Evolutionary conservation across 2,888 invertebrate genomes (phyloP), one percentile per base, ranked within the genome.

Genomic region (Entomobrya proxima): DNA sequence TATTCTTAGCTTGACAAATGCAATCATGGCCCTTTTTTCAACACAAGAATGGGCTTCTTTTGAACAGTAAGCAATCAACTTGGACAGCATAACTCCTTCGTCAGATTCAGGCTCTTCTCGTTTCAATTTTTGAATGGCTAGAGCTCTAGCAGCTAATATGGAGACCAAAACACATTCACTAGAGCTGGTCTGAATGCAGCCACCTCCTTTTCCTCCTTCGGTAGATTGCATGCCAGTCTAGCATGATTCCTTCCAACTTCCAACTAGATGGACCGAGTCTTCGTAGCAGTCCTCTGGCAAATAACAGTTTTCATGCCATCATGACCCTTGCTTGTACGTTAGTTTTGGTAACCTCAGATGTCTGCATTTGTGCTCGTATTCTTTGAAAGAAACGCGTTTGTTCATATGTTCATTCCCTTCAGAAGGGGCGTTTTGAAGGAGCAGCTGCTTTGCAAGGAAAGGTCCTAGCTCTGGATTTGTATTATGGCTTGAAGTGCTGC

Each of bases 101-200:
- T 98, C 97, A 30, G 96, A 95, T 90, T 95, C 95, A 0, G 97
- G 96, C 91, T 96, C 95, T 90, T 95, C 95, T 88, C 96, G 95
- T 92, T 98, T 98, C 35, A 98, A 93, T 69, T 95, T 93, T 91
- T 96, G 96, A 88, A 98, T 94, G 30, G 96, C 96, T 91, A 96
- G 96, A 18, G 97, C 97, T 90, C 98, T 93, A 0, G 98, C 98
- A 0, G 98, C 98, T 88, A 98, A 92, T 95, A 98, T 96, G 52
- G 96, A 95, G 11, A 98, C 98, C 86, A 98, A 93, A 77, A 98
- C 95, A 91, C 98, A 98, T 92, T 98, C 98, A 91, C 98, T 98
- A 6, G 98, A 98, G 0, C 98, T 98, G 6, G 98, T 97, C 97
- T 98, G 96, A 91, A 98, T 97, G 5, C 98, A 98, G 61, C 98